These are phyloP conservation scores for Hippolais icterina DNA, from an alignment of 2,113 vertebrate genomes.

Conservation along the genomic window DNA sequence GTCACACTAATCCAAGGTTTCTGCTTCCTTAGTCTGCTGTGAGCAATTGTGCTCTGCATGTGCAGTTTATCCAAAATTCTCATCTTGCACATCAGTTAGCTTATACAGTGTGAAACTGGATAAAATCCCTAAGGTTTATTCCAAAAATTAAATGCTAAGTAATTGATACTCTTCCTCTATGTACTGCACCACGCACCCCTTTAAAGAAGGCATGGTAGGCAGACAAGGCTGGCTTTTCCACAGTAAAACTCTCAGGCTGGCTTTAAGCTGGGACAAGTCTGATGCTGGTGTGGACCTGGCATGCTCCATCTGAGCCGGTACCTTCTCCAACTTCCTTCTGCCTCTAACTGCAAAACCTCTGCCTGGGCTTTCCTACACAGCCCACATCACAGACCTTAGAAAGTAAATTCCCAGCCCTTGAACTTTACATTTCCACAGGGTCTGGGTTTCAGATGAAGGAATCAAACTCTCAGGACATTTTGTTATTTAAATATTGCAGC, in stretches of 20 bases:
- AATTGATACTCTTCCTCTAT: neutral
- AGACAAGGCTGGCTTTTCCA: neutral
- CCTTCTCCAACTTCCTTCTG: neutral
- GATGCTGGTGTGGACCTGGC: neutral
- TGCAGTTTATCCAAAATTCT: neutral
- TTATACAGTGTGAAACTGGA: neutral
- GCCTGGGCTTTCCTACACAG: neutral
- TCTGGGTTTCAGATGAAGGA: neutral
- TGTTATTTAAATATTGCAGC: neutral
- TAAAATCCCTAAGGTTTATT: neutral
- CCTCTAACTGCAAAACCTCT: neutral
- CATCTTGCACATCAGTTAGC: neutral
- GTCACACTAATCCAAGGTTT: neutral
- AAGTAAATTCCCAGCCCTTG: neutral
- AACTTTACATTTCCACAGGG: neutral
- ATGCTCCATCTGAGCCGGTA: fast-evolving
- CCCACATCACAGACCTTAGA: neutral
- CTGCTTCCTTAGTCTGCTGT: neutral
- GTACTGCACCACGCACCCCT: fast-evolving
- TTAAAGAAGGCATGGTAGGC: neutral
- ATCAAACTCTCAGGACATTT: neutral
- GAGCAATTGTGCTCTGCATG: fast-evolving
- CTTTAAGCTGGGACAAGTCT: neutral
- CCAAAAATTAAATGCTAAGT: neutral
- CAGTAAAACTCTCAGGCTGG: fast-evolving